Evolutionary conservation across 2,113 vertebrate species (phyloP).

Genomic region (Pseudorectes ferrugineus): DNA sequence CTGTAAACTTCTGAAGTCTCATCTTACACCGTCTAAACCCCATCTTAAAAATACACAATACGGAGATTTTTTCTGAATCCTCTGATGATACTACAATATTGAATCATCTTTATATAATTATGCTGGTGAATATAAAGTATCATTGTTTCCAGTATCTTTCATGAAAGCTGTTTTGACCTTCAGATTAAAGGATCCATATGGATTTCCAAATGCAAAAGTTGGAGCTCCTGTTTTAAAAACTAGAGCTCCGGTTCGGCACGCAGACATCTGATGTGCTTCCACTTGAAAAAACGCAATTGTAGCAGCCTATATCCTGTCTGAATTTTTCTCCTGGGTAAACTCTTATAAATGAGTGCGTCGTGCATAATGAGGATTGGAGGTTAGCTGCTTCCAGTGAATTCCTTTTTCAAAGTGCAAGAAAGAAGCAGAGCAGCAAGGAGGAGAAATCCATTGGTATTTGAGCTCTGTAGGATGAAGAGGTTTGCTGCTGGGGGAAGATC

Average conservation of each 20-base stretch:
- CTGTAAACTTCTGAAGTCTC: not conserved
- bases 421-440: constrained; percentile 51
- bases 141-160: constrained; percentile 44
- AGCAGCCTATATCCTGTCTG: not conserved
- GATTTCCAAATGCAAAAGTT: constrained; percentile 47
- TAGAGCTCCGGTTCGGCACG: not conserved
- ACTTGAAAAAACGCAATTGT: constrained; percentile 46
- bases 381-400: constrained; percentile 59
- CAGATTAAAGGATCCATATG: constrained; percentile 45
- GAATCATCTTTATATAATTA: constrained; percentile 35
- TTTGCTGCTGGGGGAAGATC: constrained; percentile 73
- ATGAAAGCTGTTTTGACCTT: constrained; percentile 41
- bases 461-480: constrained; percentile 67
- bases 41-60: constrained; percentile 24
- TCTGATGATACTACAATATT: constrained; percentile 6
- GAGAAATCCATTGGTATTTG: constrained; percentile 64
- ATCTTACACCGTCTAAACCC: not conserved
- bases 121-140: constrained; percentile 13
- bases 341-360: constrained; percentile 17
- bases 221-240: constrained; percentile 51
- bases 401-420: constrained; percentile 55
- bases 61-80: not conserved
- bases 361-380: constrained; percentile 57
- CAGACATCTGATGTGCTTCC: constrained; percentile 19
- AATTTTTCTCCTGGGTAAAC: constrained; percentile 59